Percentiles rank a stretch among this genome's conserved stretches.
Conservation (phyloP, 1,140 invertebrate genomes). For the Drosophila seguyi region DNA sequence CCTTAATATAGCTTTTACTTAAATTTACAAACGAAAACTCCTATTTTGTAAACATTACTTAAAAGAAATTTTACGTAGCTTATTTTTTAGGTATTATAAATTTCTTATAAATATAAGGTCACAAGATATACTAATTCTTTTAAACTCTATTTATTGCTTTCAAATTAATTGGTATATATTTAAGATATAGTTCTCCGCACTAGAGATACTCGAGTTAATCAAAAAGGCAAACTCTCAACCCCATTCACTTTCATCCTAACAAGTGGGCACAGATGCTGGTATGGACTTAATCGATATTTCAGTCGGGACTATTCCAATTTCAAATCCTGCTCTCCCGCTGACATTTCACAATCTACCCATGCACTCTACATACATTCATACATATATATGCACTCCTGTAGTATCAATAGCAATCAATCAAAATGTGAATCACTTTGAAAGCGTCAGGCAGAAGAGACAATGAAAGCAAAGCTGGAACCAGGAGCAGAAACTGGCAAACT, state of each 20-base stretch:
- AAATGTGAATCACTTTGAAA: constrained; percentile 34
- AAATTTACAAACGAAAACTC: too few relatives aligned
- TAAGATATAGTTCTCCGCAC: not conserved
- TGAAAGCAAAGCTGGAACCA: constrained; percentile 23
- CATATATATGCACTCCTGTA: not conserved
- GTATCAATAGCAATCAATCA: constrained; percentile 61
- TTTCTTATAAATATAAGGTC: too few relatives aligned
- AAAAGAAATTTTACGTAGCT: too few relatives aligned
- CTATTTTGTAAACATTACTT: too few relatives aligned
- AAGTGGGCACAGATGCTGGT: not conserved
- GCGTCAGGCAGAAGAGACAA: constrained; percentile 37
- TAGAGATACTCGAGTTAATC: not conserved
- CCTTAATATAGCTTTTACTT: too few relatives aligned
- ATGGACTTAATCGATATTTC: constrained; percentile 27
- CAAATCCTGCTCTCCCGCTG: constrained; percentile 12
- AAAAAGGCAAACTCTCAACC: too few relatives aligned
- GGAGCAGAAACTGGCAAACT: constrained; percentile 32
- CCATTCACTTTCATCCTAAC: too few relatives aligned
- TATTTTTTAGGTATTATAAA: too few relatives aligned
- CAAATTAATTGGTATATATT: too few relatives aligned
- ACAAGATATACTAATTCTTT: too few relatives aligned
- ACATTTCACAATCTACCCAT: constrained; percentile 15
- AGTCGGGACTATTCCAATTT: constrained; percentile 13
- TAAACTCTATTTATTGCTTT: too few relatives aligned
- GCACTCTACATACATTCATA: not conserved